Conservation (phyloP, 2,888 invertebrate species). For the Lasioglossum pauxillum region DNA sequence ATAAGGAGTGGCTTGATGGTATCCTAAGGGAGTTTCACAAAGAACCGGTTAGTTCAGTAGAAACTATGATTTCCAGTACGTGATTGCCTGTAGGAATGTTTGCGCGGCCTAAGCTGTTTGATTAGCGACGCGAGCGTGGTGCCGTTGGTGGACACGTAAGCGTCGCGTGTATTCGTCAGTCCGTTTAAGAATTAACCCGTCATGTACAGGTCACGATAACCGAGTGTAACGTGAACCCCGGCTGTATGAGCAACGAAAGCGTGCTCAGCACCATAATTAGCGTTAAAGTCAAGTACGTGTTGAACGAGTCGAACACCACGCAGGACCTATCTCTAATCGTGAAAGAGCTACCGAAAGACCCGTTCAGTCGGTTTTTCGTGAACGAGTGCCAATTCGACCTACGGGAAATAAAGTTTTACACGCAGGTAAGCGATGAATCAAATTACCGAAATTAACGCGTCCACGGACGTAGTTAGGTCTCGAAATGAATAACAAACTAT, state of each 20-base stretch:
- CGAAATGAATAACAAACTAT: constrained; percentile 11
- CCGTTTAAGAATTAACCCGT: constrained; percentile 41
- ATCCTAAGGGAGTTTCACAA: constrained; percentile 85
- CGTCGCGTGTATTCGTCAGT: constrained; percentile 10
- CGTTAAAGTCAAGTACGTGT: constrained; percentile 88
- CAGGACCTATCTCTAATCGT: constrained; percentile 87
- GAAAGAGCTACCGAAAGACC: constrained; percentile 91
- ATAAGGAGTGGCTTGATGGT: constrained; percentile 86
- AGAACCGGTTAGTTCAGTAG: constrained; percentile 65
- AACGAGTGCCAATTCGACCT: constrained; percentile 93
- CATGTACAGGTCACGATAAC: constrained; percentile 81
- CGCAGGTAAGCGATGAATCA: constrained; percentile 86
- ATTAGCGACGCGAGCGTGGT: constrained; percentile 19
- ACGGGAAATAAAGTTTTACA: constrained; percentile 93
- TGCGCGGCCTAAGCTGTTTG: constrained; percentile 25
- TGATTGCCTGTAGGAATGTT: constrained; percentile 37
- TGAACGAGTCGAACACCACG: constrained; percentile 38
- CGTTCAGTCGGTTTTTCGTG: constrained; percentile 92
- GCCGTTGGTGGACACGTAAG: constrained; percentile 15
- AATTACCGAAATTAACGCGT: neutral
- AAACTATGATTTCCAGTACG: constrained; percentile 38
- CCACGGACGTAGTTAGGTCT: neutral
- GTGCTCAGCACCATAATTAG: constrained; percentile 92
- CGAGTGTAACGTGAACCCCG: constrained; percentile 86
- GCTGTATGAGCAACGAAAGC: constrained; percentile 89